Percentiles rank a stretch among this genome's conserved stretches.
These are phyloP conservation scores for Muraenolepis orangiensis DNA, from an alignment of 2,797 vertebrate genomes.

Conservation along the genomic window DNA sequence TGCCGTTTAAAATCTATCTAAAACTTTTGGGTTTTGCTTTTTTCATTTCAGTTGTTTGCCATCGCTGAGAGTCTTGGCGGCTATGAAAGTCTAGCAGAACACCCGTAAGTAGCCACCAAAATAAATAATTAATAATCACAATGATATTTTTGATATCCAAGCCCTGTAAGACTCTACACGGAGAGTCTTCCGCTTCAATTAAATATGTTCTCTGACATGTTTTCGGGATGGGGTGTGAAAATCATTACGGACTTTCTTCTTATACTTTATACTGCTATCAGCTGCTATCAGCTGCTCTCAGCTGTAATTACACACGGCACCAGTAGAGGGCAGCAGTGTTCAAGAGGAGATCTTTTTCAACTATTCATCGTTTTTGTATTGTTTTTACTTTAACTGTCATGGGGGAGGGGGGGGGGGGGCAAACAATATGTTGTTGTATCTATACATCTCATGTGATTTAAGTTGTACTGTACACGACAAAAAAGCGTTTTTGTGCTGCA, in stretches of 20 bases:
- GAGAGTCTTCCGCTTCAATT: neutral
- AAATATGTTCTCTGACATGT: too few species aligned
- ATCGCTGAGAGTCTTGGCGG: slow-evolving; percentile 92
- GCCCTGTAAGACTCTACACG: neutral
- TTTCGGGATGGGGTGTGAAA: too few species aligned
- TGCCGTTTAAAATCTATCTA: too few species aligned
- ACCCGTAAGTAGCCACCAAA: slow-evolving; percentile 82
- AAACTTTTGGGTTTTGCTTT: slow-evolving; percentile 3
- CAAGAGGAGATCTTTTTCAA: slow-evolving; percentile 7
- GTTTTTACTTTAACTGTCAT: neutral
- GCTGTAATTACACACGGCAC: slow-evolving; percentile 8
- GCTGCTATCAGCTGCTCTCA: neutral
- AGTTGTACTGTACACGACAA: too few species aligned
- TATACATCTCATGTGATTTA: too few species aligned
- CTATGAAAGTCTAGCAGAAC: slow-evolving; percentile 92
- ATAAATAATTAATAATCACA: neutral
- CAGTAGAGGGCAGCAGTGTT: slow-evolving; percentile 57
- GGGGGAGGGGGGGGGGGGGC: too few species aligned
- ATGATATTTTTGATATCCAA: neutral
- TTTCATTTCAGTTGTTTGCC: slow-evolving; percentile 75
- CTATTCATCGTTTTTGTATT: neutral
- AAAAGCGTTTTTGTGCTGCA: slow-evolving; percentile 50
- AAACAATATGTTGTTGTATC: neutral
- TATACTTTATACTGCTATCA: neutral
- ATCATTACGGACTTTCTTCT: too few species aligned